Conservation (phyloP, 2,113 vertebrate species). For the Carassius carassius region DNA sequence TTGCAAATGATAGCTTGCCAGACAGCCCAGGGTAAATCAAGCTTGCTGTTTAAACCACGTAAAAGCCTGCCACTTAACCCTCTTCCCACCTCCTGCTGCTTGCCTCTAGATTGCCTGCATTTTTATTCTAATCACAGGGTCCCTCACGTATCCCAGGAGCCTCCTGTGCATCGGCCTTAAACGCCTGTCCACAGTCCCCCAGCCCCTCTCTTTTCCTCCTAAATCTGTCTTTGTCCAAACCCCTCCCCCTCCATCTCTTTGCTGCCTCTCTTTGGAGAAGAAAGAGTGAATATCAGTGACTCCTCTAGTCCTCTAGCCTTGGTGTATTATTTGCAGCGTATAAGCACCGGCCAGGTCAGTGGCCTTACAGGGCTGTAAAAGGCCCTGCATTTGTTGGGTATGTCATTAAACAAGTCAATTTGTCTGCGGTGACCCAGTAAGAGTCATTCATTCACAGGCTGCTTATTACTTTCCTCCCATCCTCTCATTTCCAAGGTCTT, state of each 20-base stretch:
- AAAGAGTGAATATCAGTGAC: constrained; percentile 44
- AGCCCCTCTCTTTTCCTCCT: background rate
- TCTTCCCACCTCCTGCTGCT: constrained; percentile 55
- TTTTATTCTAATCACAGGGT: constrained; percentile 64
- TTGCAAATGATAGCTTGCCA: constrained; percentile 70
- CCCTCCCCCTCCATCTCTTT: constrained; percentile 15
- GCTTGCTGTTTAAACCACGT: constrained; percentile 68
- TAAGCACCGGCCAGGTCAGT: constrained; percentile 20
- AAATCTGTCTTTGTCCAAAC: constrained; percentile 17
- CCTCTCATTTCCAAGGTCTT: constrained; percentile 38
- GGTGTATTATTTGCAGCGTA: constrained; percentile 29
- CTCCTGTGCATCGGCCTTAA: constrained; percentile 35
- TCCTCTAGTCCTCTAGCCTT: background rate
- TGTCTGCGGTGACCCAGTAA: constrained; percentile 22
- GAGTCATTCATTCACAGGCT: constrained; percentile 28
- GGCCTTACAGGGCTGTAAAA: constrained; percentile 36
- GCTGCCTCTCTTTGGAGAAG: constrained; percentile 14
- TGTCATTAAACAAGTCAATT: constrained; percentile 39
- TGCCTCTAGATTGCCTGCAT: constrained; percentile 60
- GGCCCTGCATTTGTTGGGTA: constrained; percentile 10
- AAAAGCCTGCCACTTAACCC: constrained; percentile 69
- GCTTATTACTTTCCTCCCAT: constrained; percentile 23
- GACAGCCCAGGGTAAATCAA: constrained; percentile 69
- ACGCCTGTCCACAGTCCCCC: background rate
- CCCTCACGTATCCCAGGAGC: constrained; percentile 53